Base-by-base conservation (phyloP, 2,888 invertebrate species). In the Imbricaverruca yamaguchii region DNA sequence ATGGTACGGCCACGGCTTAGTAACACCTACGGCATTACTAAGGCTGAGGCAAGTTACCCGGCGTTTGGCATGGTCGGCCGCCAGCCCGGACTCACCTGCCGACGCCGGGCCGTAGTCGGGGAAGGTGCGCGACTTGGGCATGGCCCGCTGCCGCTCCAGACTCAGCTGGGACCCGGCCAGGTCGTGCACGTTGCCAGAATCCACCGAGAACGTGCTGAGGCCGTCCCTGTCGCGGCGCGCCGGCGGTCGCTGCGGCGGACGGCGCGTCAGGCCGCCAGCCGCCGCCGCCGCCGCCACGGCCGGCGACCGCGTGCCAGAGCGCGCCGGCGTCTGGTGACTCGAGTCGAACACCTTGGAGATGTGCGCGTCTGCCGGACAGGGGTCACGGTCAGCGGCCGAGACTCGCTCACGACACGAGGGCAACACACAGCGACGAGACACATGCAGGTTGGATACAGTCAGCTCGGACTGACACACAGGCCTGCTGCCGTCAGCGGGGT, bases 111-210 rank as follows among this genome's bases (percentile, higher is more conserved):
- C 88, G 85, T 91, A 90, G 85, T 91, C 91, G 81, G 91, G 91
- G 88, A 91, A 90, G 84, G 91, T 91, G 86, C 90, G 91, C 83
- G 91, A 91, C 86, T 91, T 91, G 81, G 90, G 89, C 87, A 90
- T 88, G 85, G 84, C 57, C 85, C 85, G 15, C 89, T 87, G 23
- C 81, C 83, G 81, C 84, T 84, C 82, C 84, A 83, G 84, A 91
- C 92, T 83, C 90, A 89, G 87, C 90, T 74, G 74, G 18, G 74
- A 74, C 18, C 18, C 74, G 2, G 53, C 74, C 74, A 74, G 92
- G 87, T 92, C 92, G 84, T 90, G 90, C n/a, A 91, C 91, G 85
- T 92, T 93, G 9, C 94, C 94, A 81, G 93, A 93, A 88, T 94
- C 94, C 8, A 91, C 92, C 77, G 93, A 93, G 85, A 93, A 91